Evolutionary conservation across 1,140 invertebrate species (phyloP).

Genomic region (Papilio xuthus): DNA sequence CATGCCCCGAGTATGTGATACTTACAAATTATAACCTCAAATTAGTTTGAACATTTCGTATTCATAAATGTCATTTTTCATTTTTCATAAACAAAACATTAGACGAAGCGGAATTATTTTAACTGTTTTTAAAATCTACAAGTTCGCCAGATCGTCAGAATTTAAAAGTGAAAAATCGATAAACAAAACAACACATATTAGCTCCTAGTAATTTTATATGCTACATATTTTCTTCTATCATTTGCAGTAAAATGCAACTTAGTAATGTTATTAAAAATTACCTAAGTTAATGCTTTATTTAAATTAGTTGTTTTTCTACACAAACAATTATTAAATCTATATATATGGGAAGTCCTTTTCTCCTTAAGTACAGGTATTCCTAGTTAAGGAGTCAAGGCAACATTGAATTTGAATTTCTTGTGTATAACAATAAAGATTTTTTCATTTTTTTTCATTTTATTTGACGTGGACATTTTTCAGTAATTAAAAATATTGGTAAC

Average conservation of each 20-base stretch:
- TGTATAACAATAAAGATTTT: no score
- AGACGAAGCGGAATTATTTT: background rate
- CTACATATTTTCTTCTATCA: no score
- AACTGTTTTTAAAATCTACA: no score
- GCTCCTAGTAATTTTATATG: no score
- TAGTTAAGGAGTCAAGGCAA: no score
- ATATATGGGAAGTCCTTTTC: no score
- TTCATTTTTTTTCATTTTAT: no score
- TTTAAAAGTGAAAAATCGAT: background rate
- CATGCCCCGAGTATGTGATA: slow-evolving; percentile 3
- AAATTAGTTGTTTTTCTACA: no score
- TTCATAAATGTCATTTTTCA: background rate
- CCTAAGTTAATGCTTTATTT: background rate
- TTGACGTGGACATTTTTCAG: background rate
- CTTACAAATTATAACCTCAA: slow-evolving; percentile 28
- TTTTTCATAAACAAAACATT: background rate
- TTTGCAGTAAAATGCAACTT: background rate
- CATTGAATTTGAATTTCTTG: no score
- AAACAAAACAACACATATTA: background rate
- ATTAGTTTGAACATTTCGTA: slow-evolving; percentile 4
- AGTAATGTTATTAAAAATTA: background rate
- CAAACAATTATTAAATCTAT: no score
- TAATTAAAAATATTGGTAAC: background rate
- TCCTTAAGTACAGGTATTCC: no score
- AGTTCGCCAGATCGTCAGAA: background rate